Evolutionary conservation across 2,797 vertebrate genomes (phyloP).

Genomic region (Epinephelus awoara): DNA sequence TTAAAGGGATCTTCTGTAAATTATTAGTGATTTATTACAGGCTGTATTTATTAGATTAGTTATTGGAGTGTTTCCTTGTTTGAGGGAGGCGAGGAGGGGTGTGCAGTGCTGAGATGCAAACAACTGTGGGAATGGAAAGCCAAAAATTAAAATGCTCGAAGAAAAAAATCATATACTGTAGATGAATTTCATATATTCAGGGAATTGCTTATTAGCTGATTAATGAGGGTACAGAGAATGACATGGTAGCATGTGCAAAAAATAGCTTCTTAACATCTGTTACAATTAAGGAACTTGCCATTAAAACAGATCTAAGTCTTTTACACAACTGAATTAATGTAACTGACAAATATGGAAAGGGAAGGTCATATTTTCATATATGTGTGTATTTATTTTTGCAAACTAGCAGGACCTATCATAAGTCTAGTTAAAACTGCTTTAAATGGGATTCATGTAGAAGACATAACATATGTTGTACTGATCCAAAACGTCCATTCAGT

Average conservation of each 20-base stretch:
- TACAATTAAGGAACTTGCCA: background rate
- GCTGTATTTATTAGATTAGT: conserved; percentile 69
- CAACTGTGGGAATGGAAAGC: conserved; percentile 25
- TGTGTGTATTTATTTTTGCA: background rate
- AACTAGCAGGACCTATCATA: background rate
- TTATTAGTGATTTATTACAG: conserved; percentile 82
- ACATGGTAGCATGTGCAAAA: conserved; percentile 33
- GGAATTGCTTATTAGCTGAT: conserved; percentile 43
- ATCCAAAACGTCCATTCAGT: background rate
- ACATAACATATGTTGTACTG: background rate
- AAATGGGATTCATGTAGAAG: no score
- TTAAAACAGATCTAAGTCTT: background rate
- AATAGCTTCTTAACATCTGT: background rate
- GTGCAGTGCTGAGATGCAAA: conserved; percentile 12
- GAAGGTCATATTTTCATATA: background rate
- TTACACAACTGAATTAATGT: background rate
- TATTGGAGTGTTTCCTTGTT: conserved; percentile 62
- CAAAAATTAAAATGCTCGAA: background rate
- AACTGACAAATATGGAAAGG: background rate
- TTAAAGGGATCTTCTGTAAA: conserved; percentile 84
- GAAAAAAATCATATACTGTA: background rate
- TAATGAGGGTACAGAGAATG: conserved; percentile 50
- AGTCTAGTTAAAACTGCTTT: no score
- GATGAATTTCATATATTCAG: background rate
- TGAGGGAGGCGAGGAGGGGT: conserved; percentile 18